Evolutionary conservation across 1,140 invertebrate genomes (phyloP), one percentile per base, ranked within the genome.

Genomic region (Sipha flava): DNA sequence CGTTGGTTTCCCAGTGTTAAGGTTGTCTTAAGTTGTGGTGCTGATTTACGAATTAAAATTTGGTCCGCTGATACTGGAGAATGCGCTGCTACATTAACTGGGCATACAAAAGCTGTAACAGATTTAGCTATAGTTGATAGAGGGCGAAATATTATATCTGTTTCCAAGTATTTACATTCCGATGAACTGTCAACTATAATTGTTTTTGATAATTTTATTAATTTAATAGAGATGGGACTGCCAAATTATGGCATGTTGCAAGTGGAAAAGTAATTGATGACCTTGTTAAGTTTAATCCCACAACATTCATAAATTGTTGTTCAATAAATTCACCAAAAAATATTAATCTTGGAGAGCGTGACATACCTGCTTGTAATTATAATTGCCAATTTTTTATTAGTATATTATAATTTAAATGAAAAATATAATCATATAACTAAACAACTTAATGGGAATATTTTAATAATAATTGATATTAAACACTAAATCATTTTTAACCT

Each of bases 1-100:
- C 85, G 86, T 66, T 92, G 92, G 83, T 93, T 93, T 82, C 92
- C 92, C 43, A 92, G 91, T 79, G 91, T 91, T 7, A 83, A 91
- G 66, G 91, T 93, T 29, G 85, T 91, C 1, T 84, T 93, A 59
- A 89, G 88, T 77, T 90, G 89, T 79, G 91, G 91, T 3, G 89
- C 90, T 54, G 92, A 93, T 86, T 90, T 91, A 83, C 87, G 87
- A 49, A 85, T 91, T 2, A 90, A 90, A 82, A 89, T 93, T 77
- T 93, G 91, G 91, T 91, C 89, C 79, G 90, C 90, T 6, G 88
- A 91, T 82, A 89, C 88, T 72, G 91, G 91, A 47, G 84, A 88
- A 29, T 91, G 91, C 85, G 89, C 90, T 62, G 89, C 89, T 1
- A 91, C 90, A 18, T 84, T 93, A 6, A 87, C 84, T 81, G 92